A percentile compares a stretch with the other conserved stretches of the same genome.
These are phyloP conservation scores for Platycnemis pennipes DNA, from an alignment of 2,888 invertebrate species.

Conservation along the genomic window DNA sequence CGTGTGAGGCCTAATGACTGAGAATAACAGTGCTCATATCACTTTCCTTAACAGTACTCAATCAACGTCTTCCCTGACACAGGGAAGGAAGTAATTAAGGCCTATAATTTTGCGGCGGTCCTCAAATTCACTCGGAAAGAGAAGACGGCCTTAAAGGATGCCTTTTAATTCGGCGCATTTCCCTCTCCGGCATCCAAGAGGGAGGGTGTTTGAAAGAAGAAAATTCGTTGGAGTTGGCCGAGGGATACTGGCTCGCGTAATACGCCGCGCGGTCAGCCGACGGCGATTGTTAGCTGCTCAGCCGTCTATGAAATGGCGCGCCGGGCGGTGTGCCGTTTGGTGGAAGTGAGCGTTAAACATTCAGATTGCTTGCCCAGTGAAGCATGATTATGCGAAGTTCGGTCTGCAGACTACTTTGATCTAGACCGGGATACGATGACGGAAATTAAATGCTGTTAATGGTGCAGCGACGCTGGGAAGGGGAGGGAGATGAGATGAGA, in stretches of 20 bases:
- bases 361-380: conserved; percentile 39
- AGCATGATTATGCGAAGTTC: not conserved
- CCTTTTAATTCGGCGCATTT: not conserved
- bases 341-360: conserved; percentile 43
- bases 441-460: conserved; percentile 14
- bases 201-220: no score
- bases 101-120: no score
- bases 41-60: no score
- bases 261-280: not conserved
- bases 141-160: not conserved
- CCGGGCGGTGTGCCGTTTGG: not conserved
- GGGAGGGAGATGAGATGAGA: not conserved
- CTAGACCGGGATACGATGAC: conserved; percentile 1
- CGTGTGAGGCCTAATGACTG: no score
- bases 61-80: no score
- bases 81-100: no score
- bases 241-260: not conserved
- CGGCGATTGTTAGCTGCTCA: conserved; percentile 24
- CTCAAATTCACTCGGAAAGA: no score
- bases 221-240: not conserved
- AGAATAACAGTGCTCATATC: no score
- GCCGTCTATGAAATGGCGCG: conserved; percentile 40
- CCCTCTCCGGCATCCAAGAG: not conserved
- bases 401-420: conserved; percentile 1
- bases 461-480: not conserved